Evolutionary conservation across 2,888 invertebrate genomes (phyloP).

Genomic region (Ophioninae sp.): DNA sequence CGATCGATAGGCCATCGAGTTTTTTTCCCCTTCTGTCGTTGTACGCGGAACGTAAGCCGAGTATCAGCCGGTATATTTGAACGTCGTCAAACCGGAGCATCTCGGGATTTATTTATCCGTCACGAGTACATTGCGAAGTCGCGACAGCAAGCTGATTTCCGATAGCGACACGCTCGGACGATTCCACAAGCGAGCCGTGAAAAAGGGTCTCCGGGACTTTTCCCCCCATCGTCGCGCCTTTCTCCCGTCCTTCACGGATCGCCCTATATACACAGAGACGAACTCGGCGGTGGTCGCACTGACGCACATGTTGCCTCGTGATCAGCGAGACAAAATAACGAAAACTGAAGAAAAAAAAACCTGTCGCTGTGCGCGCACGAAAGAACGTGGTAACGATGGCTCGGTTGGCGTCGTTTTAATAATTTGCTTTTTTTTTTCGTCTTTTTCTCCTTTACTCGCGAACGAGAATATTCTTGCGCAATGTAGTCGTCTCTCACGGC

Average conservation of each 20-base stretch:
- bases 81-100: neutral
- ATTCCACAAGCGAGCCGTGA: neutral
- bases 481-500: neutral
- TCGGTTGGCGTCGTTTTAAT: neutral
- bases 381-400: neutral
- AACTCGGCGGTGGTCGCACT: neutral
- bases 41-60: neutral
- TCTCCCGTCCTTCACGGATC: neutral
- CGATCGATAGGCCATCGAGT: neutral
- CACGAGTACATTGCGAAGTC: neutral
- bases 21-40: neutral
- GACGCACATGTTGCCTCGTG: neutral
- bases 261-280: neutral
- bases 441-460: neutral
- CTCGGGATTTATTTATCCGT: constrained; percentile 8
- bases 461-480: neutral
- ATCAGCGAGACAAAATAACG: neutral
- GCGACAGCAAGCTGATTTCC: neutral
- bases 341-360: neutral
- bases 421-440: neutral
- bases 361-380: neutral
- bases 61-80: neutral
- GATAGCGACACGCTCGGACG: neutral
- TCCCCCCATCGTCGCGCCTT: neutral
- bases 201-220: neutral